Evolutionary conservation across 2,888 invertebrate species (phyloP).

Genomic region (Drosophila kanekoi): DNA sequence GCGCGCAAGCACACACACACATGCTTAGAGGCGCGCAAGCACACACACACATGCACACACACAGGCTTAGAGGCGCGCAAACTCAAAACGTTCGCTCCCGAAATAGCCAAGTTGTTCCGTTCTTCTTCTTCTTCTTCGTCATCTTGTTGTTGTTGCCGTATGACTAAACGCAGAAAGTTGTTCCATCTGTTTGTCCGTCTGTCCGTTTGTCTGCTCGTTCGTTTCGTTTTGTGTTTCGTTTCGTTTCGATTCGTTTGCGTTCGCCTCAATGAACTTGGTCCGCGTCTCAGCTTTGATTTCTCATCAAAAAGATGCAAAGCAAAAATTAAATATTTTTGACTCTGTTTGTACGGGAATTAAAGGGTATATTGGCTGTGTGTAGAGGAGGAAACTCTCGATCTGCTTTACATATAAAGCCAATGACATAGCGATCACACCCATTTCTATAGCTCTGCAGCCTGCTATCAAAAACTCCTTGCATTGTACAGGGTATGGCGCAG

Average conservation of each 20-base stretch:
- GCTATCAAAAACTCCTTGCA: no score
- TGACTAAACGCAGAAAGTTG: conserved; percentile 62
- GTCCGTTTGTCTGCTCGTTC: conserved; percentile 5
- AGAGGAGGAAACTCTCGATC: no score
- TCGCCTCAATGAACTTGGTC: conserved; percentile 52
- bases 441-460: no score
- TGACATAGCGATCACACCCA: no score
- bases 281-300: conserved; percentile 43
- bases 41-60: conserved; percentile 11
- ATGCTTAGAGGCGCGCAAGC: not conserved
- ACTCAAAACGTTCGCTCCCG: conserved; percentile 68
- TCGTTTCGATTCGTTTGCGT: conserved; percentile 41
- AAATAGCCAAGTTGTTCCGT: conserved; percentile 67
- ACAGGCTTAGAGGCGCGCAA: conserved; percentile 34
- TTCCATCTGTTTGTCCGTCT: conserved; percentile 15
- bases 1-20: not conserved
- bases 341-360: not conserved
- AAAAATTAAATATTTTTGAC: not conserved
- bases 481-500: conserved; percentile 1
- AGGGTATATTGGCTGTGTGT: conserved; percentile 7
- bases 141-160: conserved; percentile 32
- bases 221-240: conserved; percentile 20
- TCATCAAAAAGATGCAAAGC: conserved; percentile 39
- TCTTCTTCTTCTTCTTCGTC: conserved; percentile 9
- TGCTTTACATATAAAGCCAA: no score